Conservation (phyloP, 2,797 vertebrate genomes). For the Microcaecilia unicolor region DNA sequence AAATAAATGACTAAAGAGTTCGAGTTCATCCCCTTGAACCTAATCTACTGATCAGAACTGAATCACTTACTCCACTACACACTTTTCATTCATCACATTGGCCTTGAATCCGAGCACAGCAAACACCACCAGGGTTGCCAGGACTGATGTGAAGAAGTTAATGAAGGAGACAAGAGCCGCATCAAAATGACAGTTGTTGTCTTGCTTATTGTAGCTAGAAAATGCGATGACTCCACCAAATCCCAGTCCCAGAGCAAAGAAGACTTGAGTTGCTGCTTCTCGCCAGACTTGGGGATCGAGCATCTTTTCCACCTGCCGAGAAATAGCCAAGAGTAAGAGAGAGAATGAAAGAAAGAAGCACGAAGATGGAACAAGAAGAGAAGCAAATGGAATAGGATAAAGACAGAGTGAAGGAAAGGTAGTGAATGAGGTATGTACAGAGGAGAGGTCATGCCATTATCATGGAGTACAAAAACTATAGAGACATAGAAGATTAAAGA, state of each 20-base stretch:
- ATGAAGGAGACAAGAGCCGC: conserved; percentile 87
- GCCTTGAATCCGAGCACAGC: conserved; percentile 95
- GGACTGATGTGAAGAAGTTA: conserved; percentile 87
- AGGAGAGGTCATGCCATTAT: no score
- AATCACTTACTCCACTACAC: conserved; percentile 85
- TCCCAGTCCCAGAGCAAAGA: conserved; percentile 87
- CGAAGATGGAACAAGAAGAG: no score
- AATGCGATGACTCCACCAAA: conserved; percentile 94
- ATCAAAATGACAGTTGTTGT: conserved; percentile 95
- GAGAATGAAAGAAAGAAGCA: no score
- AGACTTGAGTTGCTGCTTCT: conserved; percentile 90
- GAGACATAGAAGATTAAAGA: no score
- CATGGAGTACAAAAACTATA: no score
- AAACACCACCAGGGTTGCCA: conserved; percentile 91
- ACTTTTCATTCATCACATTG: conserved; percentile 95
- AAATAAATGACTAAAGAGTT: no score
- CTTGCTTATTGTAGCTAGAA: conserved; percentile 94
- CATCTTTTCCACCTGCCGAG: conserved; percentile 87
- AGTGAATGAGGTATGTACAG: no score
- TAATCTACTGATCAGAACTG: no score
- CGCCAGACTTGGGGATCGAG: conserved; percentile 89
- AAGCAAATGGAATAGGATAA: no score
- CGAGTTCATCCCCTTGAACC: no score
- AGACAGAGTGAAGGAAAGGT: no score
- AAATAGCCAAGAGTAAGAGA: no score